Evolutionary conservation across 2,888 invertebrate species (phyloP), one percentile per base, ranked within the genome.

Genomic region (Andrena marginata): DNA sequence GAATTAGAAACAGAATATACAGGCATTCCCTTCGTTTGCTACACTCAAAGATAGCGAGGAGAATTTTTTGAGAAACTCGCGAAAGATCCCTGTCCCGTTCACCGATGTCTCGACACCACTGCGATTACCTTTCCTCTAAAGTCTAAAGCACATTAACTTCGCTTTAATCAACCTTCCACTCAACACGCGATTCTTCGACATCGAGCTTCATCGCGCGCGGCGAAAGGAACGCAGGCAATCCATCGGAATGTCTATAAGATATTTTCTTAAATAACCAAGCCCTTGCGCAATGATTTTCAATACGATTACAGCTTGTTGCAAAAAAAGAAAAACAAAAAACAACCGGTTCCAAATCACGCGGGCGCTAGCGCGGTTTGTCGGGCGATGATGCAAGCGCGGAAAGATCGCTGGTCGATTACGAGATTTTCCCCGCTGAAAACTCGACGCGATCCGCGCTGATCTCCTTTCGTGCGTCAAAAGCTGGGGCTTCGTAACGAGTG

Each of bases 381-480:
- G 23, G 10, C 56, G 56, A 56, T 49, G 33, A 63, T 48, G 74
- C 67, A 26, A 60, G 20, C 20, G 31, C 16, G 48, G 29, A 54
- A 63, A 29, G 65, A 48, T 59, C 31, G 23, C 16, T n/a, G 6
- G 16, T 0, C 62, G 62, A 69, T 62, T 54, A 67, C 62, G 35
- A 62, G 75, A 75, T 68, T 75, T 68, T 64, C 54, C 49, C 51
- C 51, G 33, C 29, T 35, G 49, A 49, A n/a, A 70, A 29, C 70
- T 33, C 35, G n/a, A 33, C n/a, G 31, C 48, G 59, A 49, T 75
- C 42, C 79, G 42, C 62, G 60, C 67, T 54, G 71, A 80, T 77
- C 77, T 77, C 49, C 71, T 77, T 64, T 65, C 63, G 68, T 29
- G 78, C 68, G 69, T 68, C 65, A 59, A 64, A 77, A 64, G 60